These are phyloP conservation scores for Tanytarsus gracilentus DNA, from an alignment of 2,888 invertebrate species.

Conservation along the genomic window DNA sequence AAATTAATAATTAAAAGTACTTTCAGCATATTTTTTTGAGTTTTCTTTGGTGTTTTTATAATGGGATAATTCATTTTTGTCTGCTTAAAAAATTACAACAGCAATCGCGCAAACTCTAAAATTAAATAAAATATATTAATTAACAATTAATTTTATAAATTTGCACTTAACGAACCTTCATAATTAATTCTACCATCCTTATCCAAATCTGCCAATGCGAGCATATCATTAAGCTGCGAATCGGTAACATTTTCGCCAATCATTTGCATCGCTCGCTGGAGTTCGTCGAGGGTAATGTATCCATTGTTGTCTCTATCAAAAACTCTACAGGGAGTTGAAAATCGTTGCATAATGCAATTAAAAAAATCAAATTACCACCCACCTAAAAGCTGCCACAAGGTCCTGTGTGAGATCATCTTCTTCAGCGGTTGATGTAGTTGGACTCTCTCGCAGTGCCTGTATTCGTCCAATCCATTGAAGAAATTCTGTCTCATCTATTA, in stretches of 20 bases:
- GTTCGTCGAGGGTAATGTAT: conserved; percentile 73
- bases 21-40: conserved; percentile 33
- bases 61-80: conserved; percentile 27
- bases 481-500: conserved; percentile 70
- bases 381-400: conserved; percentile 76
- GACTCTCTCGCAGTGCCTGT: conserved; percentile 56
- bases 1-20: too few relatives aligned
- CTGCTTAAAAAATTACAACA: conserved; percentile 30
- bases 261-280: conserved; percentile 70
- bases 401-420: conserved; percentile 65
- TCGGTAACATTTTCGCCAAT: conserved; percentile 71
- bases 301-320: conserved; percentile 87
- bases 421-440: conserved; percentile 35
- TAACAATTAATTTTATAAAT: neutral
- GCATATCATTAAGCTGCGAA: conserved; percentile 62
- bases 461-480: conserved; percentile 68
- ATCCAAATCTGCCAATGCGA: conserved; percentile 66
- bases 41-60: conserved; percentile 27
- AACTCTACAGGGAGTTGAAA: conserved; percentile 47
- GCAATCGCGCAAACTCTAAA: conserved; percentile 33
- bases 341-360: neutral
- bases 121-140: conserved; percentile 26
- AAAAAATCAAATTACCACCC: conserved; percentile 31
- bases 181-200: conserved; percentile 74
- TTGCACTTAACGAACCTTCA: conserved; percentile 56